Evolutionary conservation across 2,888 invertebrate genomes (phyloP).

Genomic region (Brachynemurus nebulosus): DNA sequence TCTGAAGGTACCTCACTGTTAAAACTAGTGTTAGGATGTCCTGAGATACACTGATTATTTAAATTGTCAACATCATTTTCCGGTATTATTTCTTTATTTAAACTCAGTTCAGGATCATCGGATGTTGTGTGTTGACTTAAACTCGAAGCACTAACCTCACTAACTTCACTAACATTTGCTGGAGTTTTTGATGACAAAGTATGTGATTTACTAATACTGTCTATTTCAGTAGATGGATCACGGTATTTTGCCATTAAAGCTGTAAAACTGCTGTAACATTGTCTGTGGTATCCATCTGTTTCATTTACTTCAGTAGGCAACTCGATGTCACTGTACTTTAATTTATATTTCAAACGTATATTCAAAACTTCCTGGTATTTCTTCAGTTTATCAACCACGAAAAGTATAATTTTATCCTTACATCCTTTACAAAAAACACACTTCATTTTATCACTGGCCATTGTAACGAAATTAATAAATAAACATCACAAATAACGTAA

Average conservation of each 20-base stretch:
- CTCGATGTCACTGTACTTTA: slow-evolving; percentile 12
- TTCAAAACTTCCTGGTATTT: slow-evolving; percentile 9
- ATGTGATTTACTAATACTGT: background rate
- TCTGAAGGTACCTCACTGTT: slow-evolving; percentile 4
- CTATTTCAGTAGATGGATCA: slow-evolving; percentile 8
- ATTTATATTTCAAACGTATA: slow-evolving; percentile 13
- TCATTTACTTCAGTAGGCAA: slow-evolving; percentile 14
- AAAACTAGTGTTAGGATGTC: background rate
- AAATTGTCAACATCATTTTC: background rate
- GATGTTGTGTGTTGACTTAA: background rate
- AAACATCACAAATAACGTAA: background rate
- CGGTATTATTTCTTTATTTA: background rate
- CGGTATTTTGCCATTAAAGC: slow-evolving; percentile 14
- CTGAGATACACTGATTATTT: slow-evolving; percentile 3
- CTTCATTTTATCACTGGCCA: slow-evolving; percentile 11
- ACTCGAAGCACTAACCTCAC: slow-evolving; percentile 3
- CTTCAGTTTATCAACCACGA: slow-evolving; percentile 10
- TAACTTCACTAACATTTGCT: background rate
- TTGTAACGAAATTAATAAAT: slow-evolving; percentile 11
- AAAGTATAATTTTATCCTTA: slow-evolving; percentile 13
- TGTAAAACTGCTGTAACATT: slow-evolving; percentile 16
- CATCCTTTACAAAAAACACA: slow-evolving; percentile 12
- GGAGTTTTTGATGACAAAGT: background rate
- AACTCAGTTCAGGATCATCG: background rate
- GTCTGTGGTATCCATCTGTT: slow-evolving; percentile 16